These are phyloP conservation scores for Holacanthella duospinosa DNA, from an alignment of 2,888 invertebrate genomes.

Conservation along the genomic window DNA sequence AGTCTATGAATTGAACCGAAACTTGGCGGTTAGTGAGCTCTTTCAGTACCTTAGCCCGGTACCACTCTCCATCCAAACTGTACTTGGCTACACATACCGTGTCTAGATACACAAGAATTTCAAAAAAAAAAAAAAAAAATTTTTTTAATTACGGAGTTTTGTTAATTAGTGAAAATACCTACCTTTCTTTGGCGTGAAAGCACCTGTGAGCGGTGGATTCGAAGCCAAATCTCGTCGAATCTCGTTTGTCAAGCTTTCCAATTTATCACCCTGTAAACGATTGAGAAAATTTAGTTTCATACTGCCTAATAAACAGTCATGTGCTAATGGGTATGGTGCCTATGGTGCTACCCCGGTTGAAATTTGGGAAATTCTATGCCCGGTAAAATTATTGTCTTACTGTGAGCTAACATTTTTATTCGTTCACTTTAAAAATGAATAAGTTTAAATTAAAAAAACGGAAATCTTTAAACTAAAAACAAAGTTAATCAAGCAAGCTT, in stretches of 20 bases:
- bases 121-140: too few species aligned
- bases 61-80: slow-evolving; percentile 84
- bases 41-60: slow-evolving; percentile 82
- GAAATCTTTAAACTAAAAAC: too few species aligned
- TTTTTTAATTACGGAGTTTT: not conserved
- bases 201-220: slow-evolving; percentile 76
- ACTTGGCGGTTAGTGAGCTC: slow-evolving; percentile 59
- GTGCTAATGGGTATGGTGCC: too few species aligned
- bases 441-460: too few species aligned
- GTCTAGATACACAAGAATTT: slow-evolving; percentile 43
- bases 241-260: slow-evolving; percentile 76
- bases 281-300: not conserved
- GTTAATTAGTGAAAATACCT: too few species aligned
- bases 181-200: slow-evolving; percentile 68
- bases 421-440: too few species aligned
- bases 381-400: too few species aligned
- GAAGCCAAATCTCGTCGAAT: slow-evolving; percentile 73
- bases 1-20: slow-evolving; percentile 83
- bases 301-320: too few species aligned
- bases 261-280: slow-evolving; percentile 57
- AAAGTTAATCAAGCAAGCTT: too few species aligned
- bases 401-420: too few species aligned
- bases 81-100: slow-evolving; percentile 87
- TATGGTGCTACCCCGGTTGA: too few species aligned
- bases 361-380: too few species aligned